These are phyloP conservation scores for Cercopithecus mona DNA, from an alignment of 2,113 vertebrate genomes.

Conservation along the genomic window DNA sequence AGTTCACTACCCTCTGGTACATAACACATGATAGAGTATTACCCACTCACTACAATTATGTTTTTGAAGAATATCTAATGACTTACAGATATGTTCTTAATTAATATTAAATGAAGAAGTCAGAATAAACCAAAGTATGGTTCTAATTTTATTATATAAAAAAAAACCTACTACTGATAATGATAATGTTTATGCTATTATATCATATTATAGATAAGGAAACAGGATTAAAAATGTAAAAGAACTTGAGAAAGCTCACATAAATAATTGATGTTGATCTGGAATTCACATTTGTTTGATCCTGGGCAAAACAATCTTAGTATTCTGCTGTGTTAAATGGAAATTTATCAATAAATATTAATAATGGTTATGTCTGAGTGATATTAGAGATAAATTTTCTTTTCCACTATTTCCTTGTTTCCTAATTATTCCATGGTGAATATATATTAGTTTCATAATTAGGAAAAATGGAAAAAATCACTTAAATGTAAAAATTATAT, in stretches of 20 bases:
- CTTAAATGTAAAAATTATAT: slow-evolving; percentile 12
- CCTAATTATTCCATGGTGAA: slow-evolving; percentile 36
- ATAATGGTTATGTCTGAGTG: slow-evolving; percentile 15
- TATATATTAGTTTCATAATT: slow-evolving; percentile 25
- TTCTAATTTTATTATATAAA: background rate
- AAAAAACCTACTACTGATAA: background rate
- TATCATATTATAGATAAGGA: background rate
- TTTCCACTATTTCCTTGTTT: background rate
- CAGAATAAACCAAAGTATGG: background rate
- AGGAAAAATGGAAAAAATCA: slow-evolving; percentile 6
- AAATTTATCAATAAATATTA: slow-evolving; percentile 19
- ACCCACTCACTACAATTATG: background rate
- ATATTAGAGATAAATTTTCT: slow-evolving; percentile 1
- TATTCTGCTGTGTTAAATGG: background rate
- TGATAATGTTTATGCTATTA: background rate
- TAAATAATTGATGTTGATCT: background rate
- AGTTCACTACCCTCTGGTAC: background rate
- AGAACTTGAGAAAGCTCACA: background rate
- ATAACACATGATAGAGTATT: background rate
- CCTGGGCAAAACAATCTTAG: slow-evolving; percentile 20
- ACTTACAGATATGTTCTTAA: background rate
- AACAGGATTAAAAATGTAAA: slow-evolving; percentile 19
- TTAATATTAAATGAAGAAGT: background rate
- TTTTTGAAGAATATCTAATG: slow-evolving; percentile 3
- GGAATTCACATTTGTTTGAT: background rate